These are phyloP conservation scores for Galerucella pusilla DNA, from an alignment of 2,888 invertebrate species.

Conservation along the genomic window DNA sequence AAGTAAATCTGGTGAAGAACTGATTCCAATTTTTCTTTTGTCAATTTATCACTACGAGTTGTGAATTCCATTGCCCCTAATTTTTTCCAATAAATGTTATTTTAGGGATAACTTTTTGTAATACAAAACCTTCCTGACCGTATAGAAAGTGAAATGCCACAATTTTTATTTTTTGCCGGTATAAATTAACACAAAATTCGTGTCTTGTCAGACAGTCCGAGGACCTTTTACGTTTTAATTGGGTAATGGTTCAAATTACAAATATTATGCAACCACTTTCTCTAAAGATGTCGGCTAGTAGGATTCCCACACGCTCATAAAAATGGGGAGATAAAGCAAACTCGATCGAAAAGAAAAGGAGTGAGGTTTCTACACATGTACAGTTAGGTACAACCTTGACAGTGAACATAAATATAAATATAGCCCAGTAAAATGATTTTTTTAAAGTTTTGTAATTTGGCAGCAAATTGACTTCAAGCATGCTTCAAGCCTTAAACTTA, in stretches of 20 bases:
- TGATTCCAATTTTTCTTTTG: no score
- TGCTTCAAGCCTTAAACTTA: no score
- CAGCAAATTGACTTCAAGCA: no score
- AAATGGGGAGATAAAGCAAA: not conserved
- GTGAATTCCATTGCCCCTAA: no score
- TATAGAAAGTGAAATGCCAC: not conserved
- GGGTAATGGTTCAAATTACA: not conserved
- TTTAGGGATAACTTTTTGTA: no score
- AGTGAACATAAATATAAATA: not conserved
- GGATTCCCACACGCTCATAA: slow-evolving; percentile 4
- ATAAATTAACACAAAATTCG: not conserved
- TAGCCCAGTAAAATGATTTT: not conserved
- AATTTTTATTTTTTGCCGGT: not conserved
- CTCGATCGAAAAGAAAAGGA: not conserved
- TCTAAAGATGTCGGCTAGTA: not conserved
- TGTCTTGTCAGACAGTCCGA: not conserved
- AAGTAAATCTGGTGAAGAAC: not conserved
- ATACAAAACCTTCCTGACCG: not conserved
- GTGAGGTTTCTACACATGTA: not conserved
- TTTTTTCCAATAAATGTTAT: no score
- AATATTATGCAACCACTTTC: slow-evolving; percentile 13
- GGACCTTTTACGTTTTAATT: not conserved
- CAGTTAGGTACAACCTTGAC: not conserved
- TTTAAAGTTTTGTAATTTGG: not conserved
- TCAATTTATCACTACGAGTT: no score